Base-by-base conservation (phyloP, 2,797 vertebrate species). In the Sylvia borin region DNA sequence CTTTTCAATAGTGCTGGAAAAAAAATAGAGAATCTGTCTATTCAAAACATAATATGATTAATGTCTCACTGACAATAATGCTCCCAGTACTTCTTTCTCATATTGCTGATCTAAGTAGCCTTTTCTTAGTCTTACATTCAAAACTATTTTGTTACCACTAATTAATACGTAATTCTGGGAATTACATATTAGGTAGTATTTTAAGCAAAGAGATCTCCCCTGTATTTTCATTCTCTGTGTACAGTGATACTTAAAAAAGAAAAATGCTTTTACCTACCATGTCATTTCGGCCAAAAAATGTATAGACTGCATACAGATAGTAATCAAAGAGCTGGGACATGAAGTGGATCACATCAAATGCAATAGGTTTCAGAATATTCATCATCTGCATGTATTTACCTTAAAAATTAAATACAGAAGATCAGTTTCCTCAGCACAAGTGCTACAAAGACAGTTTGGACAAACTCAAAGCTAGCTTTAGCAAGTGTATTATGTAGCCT, bases 311-410 rank as follows among this genome's bases (percentile, higher is more conserved):
- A 40, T 99, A 99, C 93, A 99, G 98, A 97, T 99, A 99, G 97
- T 99, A 99, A 97, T 99, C 99, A 70, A 99, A 99, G 51, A 99
- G 98, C 97, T 99, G 99, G 2, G 99, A 99, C 97, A 99, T 99
- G 92, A 99, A 99, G 98, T 99, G 99, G 96, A 99, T 99, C 96
- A 99, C 99, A 85, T 99, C 99, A 81, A 99, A 99, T 85, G 99
- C 99, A 75, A 99, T 99, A 27, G 99, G 99, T 94, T 99, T 99
- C 96, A 99, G 97, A 85, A 99, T 99, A 96, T 98, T 99, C 99
- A 99, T 99, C 99, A 99, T 99, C 98, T 99, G 99, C 99, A 99
- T 99, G 92, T 99, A 99, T 95, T 99, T 99, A 31, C 99, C 99
- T 99, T 97, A 67, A 92, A 97, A 95, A 70, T 82, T 40, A 91